Conservation (phyloP, 2,888 invertebrate genomes). For the Ditula angustiorana region DNA sequence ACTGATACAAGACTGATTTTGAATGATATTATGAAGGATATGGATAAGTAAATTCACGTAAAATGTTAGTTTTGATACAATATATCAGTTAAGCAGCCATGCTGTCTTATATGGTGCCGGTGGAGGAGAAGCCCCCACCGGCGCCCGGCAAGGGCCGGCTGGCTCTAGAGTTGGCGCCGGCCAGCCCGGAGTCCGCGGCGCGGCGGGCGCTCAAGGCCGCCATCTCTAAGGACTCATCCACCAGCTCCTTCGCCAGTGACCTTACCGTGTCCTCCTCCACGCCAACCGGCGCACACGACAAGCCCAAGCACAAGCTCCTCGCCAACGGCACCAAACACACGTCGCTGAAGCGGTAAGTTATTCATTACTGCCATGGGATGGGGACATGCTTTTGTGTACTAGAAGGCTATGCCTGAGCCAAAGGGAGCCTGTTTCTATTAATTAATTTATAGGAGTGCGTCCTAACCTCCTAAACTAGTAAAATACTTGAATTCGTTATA, state of each 20-base stretch:
- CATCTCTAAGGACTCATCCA: slow-evolving; percentile 88
- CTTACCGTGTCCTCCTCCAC: slow-evolving; percentile 87
- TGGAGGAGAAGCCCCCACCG: slow-evolving; percentile 91
- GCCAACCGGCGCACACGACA: slow-evolving; percentile 87
- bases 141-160: slow-evolving; percentile 82
- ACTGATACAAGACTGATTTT: slow-evolving; percentile 41
- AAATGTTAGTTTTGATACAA: slow-evolving; percentile 18
- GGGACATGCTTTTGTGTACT: too few species aligned
- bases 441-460: too few species aligned
- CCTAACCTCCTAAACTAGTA: too few species aligned
- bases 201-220: slow-evolving; percentile 63
- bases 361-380: too few species aligned
- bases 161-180: slow-evolving; percentile 70
- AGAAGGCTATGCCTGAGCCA: too few species aligned
- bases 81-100: slow-evolving; percentile 69
- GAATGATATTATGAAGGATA: slow-evolving; percentile 41
- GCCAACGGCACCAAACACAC: slow-evolving; percentile 90
- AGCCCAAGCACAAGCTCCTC: slow-evolving; percentile 88
- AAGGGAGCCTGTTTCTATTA: too few species aligned
- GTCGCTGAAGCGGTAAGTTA: slow-evolving; percentile 88
- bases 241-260: slow-evolving; percentile 89
- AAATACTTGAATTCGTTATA: too few species aligned
- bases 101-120: slow-evolving; percentile 93
- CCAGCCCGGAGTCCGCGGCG: slow-evolving; percentile 69
- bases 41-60: slow-evolving; percentile 32